Conservation (phyloP, 2,888 invertebrate species). For the Drosophila pegasa region DNA sequence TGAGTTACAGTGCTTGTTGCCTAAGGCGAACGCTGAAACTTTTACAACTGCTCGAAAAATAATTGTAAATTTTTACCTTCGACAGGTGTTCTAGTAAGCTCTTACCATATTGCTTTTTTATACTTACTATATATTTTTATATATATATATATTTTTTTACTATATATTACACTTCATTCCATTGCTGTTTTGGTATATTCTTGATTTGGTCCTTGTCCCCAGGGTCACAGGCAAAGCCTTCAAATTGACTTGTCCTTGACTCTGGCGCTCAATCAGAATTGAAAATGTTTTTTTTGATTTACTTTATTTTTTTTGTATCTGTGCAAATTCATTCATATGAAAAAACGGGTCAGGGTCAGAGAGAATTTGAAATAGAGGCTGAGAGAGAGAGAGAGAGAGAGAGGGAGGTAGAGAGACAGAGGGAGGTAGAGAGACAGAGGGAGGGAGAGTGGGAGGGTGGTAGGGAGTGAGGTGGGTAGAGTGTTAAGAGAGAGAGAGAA, state of each 20-base stretch:
- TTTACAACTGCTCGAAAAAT: too few relatives aligned
- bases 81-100: too few relatives aligned
- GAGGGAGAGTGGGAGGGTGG: neutral
- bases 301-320: conserved; percentile 16
- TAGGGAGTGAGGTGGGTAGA: too few relatives aligned
- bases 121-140: too few relatives aligned
- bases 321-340: conserved; percentile 20
- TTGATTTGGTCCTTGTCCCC: neutral
- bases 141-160: too few relatives aligned
- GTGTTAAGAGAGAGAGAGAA: too few relatives aligned
- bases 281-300: conserved; percentile 11
- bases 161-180: too few relatives aligned
- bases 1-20: neutral
- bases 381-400: neutral
- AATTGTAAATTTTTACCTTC: too few relatives aligned
- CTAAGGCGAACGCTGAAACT: too few relatives aligned
- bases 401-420: neutral
- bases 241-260: conserved; percentile 6
- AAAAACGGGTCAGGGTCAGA: conserved; percentile 35
- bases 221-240: conserved; percentile 9
- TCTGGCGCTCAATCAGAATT: neutral
- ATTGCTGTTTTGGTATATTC: neutral
- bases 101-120: too few relatives aligned
- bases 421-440: neutral
- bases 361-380: neutral